Conservation (phyloP, 2,113 vertebrate genomes). For the Hippocampus mohnikei region DNA sequence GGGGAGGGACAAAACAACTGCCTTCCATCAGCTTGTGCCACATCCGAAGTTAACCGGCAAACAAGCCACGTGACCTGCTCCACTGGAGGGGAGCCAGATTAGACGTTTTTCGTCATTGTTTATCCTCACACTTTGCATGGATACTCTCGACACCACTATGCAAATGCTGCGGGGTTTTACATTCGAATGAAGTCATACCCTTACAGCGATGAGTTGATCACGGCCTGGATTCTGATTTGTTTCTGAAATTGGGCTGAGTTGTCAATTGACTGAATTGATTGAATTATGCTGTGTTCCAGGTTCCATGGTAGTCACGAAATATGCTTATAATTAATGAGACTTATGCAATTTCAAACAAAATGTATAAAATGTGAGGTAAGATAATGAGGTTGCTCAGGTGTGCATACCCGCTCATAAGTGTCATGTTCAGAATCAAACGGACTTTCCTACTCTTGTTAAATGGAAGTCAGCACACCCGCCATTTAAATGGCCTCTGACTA, state of each 20-base stretch:
- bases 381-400: not conserved
- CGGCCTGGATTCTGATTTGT: not conserved
- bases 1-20: slow-evolving; percentile 55
- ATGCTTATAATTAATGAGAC: not conserved
- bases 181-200: not conserved
- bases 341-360: not conserved
- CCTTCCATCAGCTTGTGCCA: slow-evolving; percentile 64
- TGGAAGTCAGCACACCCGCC: too few relatives aligned
- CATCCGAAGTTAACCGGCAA: slow-evolving; percentile 68
- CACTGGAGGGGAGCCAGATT: slow-evolving; percentile 54
- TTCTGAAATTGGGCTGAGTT: not conserved
- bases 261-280: not conserved
- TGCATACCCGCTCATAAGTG: not conserved
- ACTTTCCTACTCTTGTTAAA: too few relatives aligned
- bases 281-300: not conserved
- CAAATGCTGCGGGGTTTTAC: not conserved
- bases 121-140: slow-evolving; percentile 25
- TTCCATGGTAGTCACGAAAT: not conserved
- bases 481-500: too few relatives aligned
- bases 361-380: not conserved
- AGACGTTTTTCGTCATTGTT: slow-evolving; percentile 31
- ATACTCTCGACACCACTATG: not conserved
- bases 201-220: not conserved
- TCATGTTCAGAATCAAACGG: not conserved
- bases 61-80: slow-evolving; percentile 59